A percentile compares a stretch with the other conserved stretches of the same genome.
phyloP scores from a whole-genome alignment of 2,797 vertebrate species.

The Siniperca obscura region DNA sequence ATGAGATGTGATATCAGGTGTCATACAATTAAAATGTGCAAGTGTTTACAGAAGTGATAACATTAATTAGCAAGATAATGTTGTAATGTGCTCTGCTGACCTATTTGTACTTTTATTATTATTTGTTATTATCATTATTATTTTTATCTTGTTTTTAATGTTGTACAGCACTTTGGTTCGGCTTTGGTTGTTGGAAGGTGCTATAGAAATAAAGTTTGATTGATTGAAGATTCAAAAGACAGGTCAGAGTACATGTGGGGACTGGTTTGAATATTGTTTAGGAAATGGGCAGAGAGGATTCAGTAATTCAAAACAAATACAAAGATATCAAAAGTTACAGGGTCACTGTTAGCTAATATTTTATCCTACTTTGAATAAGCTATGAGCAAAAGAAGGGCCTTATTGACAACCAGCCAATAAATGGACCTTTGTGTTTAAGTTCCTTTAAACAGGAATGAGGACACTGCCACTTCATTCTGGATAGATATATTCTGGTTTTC shows the following conservation, averaged over 20 bases:
- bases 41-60: background rate
- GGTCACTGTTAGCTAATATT: background rate
- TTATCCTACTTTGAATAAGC: background rate
- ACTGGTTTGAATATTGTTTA: background rate
- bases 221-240: background rate
- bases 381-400: background rate
- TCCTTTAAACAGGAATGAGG: background rate
- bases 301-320: background rate
- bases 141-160: too few species aligned
- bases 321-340: background rate
- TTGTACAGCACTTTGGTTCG: too few species aligned
- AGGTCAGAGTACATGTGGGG: background rate
- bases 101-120: too few species aligned
- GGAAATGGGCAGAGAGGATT: background rate
- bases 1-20: slow-evolving; percentile 8
- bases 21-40: background rate
- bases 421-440: background rate
- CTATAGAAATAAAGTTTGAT: too few species aligned
- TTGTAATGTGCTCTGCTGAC: too few species aligned
- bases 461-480: slow-evolving; percentile 4
- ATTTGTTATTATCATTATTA: too few species aligned
- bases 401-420: background rate
- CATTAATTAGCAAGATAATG: background rate
- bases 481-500: slow-evolving; percentile 1
- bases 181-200: too few species aligned